Evolutionary conservation across 2,888 invertebrate genomes (phyloP).

Genomic region (Ethmia dodecea): DNA sequence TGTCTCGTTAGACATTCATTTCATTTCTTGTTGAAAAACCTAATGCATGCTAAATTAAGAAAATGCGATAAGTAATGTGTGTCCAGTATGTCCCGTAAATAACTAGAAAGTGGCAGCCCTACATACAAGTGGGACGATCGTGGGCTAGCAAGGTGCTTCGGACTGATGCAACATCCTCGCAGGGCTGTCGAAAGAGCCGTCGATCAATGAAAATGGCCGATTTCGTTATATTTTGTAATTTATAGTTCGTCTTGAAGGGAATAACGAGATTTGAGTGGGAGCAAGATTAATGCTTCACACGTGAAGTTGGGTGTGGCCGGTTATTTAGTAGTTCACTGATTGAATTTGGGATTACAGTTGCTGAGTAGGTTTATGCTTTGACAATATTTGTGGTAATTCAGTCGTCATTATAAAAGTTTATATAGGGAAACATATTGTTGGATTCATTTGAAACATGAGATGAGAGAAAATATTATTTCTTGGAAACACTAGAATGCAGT

Average conservation of each 20-base stretch:
- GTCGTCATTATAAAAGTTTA: too few relatives aligned
- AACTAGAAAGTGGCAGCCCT: not conserved
- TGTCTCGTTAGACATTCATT: too few relatives aligned
- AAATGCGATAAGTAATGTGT: too few relatives aligned
- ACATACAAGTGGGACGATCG: conserved; percentile 35
- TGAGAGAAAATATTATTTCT: too few relatives aligned
- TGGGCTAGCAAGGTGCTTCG: conserved; percentile 49
- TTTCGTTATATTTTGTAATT: conserved; percentile 19
- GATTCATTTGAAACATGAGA: too few relatives aligned
- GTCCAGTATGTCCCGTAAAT: not conserved
- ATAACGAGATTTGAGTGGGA: too few relatives aligned
- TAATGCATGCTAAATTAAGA: too few relatives aligned
- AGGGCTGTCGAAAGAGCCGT: conserved; percentile 37
- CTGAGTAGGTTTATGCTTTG: not conserved
- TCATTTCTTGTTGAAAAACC: too few relatives aligned
- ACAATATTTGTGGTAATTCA: not conserved
- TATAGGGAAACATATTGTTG: too few relatives aligned
- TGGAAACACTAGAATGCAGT: too few relatives aligned
- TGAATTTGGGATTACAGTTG: not conserved
- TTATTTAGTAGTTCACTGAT: not conserved
- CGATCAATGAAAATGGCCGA: conserved; percentile 27
- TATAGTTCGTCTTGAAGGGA: conserved; percentile 2
- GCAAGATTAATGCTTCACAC: not conserved
- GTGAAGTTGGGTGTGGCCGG: not conserved
- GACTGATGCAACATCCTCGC: conserved; percentile 68